Evolutionary conservation across 2,797 vertebrate genomes (phyloP).

Genomic region (Pseudochromis fuscus): DNA sequence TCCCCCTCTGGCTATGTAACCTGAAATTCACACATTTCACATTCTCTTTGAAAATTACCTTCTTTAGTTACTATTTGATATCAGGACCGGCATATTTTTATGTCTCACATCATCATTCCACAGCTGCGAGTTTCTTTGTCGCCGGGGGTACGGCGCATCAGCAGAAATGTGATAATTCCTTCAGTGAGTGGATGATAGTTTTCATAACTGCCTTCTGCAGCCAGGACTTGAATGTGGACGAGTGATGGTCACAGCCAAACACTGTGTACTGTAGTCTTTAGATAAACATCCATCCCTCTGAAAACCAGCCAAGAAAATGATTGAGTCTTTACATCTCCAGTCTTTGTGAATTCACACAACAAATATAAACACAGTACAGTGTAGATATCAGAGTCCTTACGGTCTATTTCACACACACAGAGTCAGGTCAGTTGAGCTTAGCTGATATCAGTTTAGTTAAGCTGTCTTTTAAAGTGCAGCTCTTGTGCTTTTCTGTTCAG

Average conservation of each 20-base stretch:
- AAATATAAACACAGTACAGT: conserved; percentile 50
- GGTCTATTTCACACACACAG: conserved; percentile 39
- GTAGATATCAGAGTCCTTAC: conserved; percentile 35
- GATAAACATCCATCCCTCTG: conserved; percentile 29
- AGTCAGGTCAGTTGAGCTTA: conserved; percentile 25
- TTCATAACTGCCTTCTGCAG: conserved; percentile 15
- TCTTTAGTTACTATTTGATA: conserved; percentile 12
- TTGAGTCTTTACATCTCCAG: conserved; percentile 26
- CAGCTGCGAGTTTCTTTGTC: conserved; percentile 14
- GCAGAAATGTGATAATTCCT: conserved; percentile 20
- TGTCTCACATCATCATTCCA: conserved; percentile 13
- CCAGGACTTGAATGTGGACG: conserved; percentile 14
- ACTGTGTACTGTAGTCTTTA: conserved; percentile 12
- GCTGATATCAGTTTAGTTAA: conserved; percentile 30
- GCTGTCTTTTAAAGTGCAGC: conserved; percentile 25
- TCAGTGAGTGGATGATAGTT: conserved; percentile 8
- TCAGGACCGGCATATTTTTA: conserved; percentile 14
- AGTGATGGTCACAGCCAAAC: conserved; percentile 10
- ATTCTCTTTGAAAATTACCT: conserved; percentile 32
- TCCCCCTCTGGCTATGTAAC: conserved; percentile 2
- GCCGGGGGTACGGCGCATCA: conserved; percentile 11
- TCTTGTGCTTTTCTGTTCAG: conserved; percentile 27
- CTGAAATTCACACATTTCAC: conserved; percentile 29
- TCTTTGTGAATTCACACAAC: conserved; percentile 38
- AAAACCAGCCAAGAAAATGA: conserved; percentile 25